Evolutionary conservation across 2,113 vertebrate genomes (phyloP).

Genomic region (Callorhinus ursinus): DNA sequence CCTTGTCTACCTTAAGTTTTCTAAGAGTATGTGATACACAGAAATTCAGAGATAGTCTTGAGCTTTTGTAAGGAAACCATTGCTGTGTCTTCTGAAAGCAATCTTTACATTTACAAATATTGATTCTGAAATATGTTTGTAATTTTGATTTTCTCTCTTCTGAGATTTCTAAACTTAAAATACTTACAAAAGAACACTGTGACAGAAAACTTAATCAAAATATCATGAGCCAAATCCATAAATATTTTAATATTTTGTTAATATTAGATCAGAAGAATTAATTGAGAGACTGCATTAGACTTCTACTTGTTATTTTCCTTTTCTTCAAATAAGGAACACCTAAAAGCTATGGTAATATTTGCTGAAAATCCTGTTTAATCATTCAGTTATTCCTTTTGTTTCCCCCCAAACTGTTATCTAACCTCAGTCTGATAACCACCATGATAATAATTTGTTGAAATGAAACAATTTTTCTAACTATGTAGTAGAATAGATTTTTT

Average conservation of each 20-base stretch:
- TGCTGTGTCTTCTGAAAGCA: background rate
- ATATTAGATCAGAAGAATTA: background rate
- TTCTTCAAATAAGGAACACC: background rate
- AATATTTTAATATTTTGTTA: slow-evolving; percentile 43
- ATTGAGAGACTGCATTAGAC: background rate
- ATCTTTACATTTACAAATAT: background rate
- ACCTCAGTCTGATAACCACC: background rate
- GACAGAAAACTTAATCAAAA: background rate
- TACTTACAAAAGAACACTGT: background rate
- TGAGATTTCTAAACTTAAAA: background rate
- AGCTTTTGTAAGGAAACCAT: background rate
- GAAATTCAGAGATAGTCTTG: background rate
- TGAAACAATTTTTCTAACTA: background rate
- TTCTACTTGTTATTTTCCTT: slow-evolving; percentile 9
- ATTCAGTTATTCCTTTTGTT: background rate
- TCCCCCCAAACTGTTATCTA: background rate
- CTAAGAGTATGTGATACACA: background rate
- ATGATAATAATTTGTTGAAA: slow-evolving; percentile 30
- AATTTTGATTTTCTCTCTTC: background rate
- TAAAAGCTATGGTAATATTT: background rate
- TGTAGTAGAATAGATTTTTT: background rate
- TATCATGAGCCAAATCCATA: background rate
- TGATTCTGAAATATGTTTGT: slow-evolving; percentile 26
- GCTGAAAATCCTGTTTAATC: background rate
- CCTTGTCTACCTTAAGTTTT: background rate